Evolutionary conservation across 2,113 vertebrate species (phyloP), one percentile per base, ranked within the genome.

Genomic region (Oreotrochilus melanogaster): DNA sequence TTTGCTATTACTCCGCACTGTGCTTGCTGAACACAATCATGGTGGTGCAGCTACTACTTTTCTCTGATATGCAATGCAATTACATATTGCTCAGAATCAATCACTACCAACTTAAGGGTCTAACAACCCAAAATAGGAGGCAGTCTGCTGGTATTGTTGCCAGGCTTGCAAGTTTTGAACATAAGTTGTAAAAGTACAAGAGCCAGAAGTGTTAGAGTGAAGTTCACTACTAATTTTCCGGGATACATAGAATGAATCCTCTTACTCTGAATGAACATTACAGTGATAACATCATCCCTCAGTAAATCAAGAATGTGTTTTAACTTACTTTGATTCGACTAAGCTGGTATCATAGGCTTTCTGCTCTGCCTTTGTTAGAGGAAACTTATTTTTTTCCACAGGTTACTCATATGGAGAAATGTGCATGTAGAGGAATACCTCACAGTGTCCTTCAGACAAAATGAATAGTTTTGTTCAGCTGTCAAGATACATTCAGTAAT

Each of bases 1-100:
- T 74, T 81, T 89, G 51, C 13, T 74, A 10, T 61, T 35, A 50
- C 31, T 62, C 33, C 78, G 54, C 19, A 6, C 7, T 35, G n/a
- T 1, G 1, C 27, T 58, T 1, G 1, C 27, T 58, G 24, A 78
- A 64, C 45, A 50, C 5, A 60, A 0, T 21, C 13, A 2, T 33
- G 18, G 27, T 47, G 23, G 9, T 37, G 35, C 35, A 8, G 7
- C 37, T 60, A 10, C 1, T 24, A 14, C 12, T 57, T 69, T 70
- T 45, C 35, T 78, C 54, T 30, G 6, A 18, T 10, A 42, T 64
- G 56, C 62, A 83, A 61, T 76, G 6, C 3, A 30, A 43, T 80
- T 42, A 45, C 39, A 21, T 31, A 28, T 57, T 66, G 8, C 8
- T 64, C 27, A 53, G n/a, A 81, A 70, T 47, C 21, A 35, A 31